Conservation (phyloP, 2,113 vertebrate species). For the Papio anubis region DNA sequence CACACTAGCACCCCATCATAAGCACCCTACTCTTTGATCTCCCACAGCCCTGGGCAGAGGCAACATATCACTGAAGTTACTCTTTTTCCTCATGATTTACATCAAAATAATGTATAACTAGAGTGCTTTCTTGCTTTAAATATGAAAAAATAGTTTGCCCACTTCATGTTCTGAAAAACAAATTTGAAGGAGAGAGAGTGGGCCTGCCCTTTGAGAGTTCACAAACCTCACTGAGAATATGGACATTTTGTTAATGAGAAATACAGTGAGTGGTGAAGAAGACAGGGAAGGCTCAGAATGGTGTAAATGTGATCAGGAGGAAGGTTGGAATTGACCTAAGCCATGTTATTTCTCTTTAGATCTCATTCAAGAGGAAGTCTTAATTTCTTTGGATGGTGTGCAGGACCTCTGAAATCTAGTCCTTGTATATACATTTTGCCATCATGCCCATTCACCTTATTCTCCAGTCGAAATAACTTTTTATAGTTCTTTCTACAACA, state of each 20-base stretch:
- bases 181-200: not conserved
- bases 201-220: not conserved
- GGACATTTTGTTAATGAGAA: not conserved
- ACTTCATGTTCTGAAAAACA: not conserved
- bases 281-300: not conserved
- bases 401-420: not conserved
- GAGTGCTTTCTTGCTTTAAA: not conserved
- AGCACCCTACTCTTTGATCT: not conserved
- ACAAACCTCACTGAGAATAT: not conserved
- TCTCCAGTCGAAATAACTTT: not conserved
- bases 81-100: not conserved
- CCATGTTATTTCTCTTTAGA: not conserved
- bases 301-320: not conserved
- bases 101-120: not conserved
- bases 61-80: not conserved
- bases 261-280: not conserved
- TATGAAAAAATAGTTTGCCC: not conserved
- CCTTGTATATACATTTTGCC: not conserved
- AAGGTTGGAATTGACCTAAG: not conserved
- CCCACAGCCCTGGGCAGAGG: not conserved
- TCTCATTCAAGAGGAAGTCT: not conserved
- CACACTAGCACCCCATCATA: rapidly evolving
- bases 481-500: no score
- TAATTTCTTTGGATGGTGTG: not conserved
- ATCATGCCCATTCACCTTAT: not conserved